Percentiles rank a stretch among this genome's conserved stretches.
phyloP scores from a whole-genome alignment of 1,140 invertebrate genomes.

The Anoplolepis gracilipes region DNA sequence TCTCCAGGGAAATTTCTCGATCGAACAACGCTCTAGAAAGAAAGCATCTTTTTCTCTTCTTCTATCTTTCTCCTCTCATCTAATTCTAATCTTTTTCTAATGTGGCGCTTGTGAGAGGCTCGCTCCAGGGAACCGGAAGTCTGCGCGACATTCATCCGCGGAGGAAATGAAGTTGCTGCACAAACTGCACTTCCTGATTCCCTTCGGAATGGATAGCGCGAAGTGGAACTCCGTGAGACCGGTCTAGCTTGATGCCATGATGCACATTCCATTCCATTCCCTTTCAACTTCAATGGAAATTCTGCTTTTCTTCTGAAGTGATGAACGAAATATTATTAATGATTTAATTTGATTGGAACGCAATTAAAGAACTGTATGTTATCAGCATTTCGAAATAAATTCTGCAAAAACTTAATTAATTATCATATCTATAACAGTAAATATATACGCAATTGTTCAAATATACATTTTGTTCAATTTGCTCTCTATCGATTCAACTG shows the following conservation, averaged over 20 bases:
- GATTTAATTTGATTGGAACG: neutral
- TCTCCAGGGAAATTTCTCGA: constrained; percentile 47
- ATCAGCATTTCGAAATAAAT: neutral
- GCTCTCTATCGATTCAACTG: neutral
- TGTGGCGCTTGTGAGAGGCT: constrained; percentile 32
- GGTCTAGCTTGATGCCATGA: neutral
- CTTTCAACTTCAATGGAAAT: constrained; percentile 1
- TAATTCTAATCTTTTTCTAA: constrained; percentile 46
- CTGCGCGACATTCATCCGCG: constrained; percentile 23
- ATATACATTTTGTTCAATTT: neutral
- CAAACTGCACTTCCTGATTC: constrained; percentile 53
- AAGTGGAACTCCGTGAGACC: neutral
- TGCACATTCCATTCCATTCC: neutral
- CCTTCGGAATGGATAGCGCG: constrained; percentile 17
- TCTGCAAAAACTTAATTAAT: neutral
- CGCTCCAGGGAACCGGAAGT: constrained; percentile 50
- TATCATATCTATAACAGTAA: neutral
- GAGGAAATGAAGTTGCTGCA: constrained; percentile 59
- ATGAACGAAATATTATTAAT: neutral
- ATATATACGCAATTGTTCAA: neutral
- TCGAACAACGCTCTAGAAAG: constrained; percentile 22
- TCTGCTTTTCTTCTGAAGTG: neutral
- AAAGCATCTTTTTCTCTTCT: constrained; percentile 11
- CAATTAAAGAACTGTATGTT: neutral
- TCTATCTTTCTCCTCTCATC: neutral